Percentiles rank a stretch among this genome's conserved stretches.
phyloP scores from a whole-genome alignment of 2,113 vertebrate genomes.

The Oenanthe oenanthe region DNA sequence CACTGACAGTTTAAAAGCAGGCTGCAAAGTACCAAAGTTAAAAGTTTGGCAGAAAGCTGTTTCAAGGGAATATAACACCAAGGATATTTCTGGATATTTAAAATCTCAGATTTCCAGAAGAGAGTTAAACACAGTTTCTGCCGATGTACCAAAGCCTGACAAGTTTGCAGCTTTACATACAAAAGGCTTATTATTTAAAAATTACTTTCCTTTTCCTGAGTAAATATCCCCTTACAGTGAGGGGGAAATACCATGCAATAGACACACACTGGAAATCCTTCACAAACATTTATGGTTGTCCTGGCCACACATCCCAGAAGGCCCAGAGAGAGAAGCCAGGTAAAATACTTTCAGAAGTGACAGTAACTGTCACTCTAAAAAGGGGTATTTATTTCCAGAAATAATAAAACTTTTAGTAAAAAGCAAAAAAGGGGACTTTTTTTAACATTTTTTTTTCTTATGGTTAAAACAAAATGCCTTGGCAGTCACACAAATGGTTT shows the following conservation, averaged over 20 bases:
- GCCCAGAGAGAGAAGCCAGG: background rate
- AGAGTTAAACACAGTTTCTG: background rate
- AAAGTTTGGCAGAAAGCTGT: constrained; percentile 52
- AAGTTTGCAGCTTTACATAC: background rate
- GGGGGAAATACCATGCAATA: background rate
- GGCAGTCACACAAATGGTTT: background rate
- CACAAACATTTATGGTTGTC: background rate
- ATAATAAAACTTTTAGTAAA: background rate
- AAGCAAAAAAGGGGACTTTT: background rate
- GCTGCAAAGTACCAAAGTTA: background rate
- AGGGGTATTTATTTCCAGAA: background rate
- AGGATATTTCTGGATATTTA: constrained; percentile 52
- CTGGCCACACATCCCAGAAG: background rate
- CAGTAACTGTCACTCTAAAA: background rate
- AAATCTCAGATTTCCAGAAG: constrained; percentile 42
- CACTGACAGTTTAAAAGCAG: constrained; percentile 9
- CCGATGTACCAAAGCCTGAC: background rate
- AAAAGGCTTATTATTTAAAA: background rate
- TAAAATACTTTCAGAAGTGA: background rate
- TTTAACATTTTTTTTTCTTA: background rate
- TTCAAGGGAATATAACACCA: constrained; percentile 44
- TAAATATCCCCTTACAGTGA: background rate
- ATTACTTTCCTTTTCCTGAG: background rate
- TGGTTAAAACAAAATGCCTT: background rate
- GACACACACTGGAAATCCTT: background rate